phyloP scores from a whole-genome alignment of 2,888 invertebrate genomes.

The Ectemnius cavifrons region DNA sequence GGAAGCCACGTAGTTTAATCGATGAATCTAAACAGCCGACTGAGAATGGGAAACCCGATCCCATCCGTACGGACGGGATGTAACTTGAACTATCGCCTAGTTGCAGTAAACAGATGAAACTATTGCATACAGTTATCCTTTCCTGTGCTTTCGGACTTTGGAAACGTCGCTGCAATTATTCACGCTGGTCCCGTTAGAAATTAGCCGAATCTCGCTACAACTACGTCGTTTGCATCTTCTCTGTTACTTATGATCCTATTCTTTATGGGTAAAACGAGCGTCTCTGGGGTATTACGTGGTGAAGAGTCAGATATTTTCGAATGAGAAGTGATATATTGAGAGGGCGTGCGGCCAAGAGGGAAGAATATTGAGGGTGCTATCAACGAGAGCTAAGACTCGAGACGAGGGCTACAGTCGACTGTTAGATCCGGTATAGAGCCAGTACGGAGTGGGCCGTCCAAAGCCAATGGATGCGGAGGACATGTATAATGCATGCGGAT shows the following conservation, averaged over 20 bases:
- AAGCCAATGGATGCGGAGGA: conserved; percentile 44
- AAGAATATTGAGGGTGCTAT: conserved; percentile 42
- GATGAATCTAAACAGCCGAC: conserved; percentile 48
- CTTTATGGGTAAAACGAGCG: too few relatives aligned
- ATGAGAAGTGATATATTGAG: conserved; percentile 9
- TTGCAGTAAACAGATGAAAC: neutral
- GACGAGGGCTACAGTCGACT: conserved; percentile 24
- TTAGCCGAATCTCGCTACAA: neutral
- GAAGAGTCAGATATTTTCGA: conserved; percentile 17
- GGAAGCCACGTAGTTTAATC: conserved; percentile 36
- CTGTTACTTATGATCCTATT: neutral
- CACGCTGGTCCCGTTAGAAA: neutral
- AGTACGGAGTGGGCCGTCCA: conserved; percentile 46
- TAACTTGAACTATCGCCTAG: neutral
- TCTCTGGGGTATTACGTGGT: too few relatives aligned
- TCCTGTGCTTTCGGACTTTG: neutral
- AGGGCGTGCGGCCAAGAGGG: conserved; percentile 12
- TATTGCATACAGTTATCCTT: neutral
- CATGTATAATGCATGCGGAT: conserved; percentile 66
- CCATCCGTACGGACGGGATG: conserved; percentile 12
- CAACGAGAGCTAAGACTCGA: conserved; percentile 19
- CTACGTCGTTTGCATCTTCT: neutral
- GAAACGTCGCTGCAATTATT: neutral
- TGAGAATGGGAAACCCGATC: conserved; percentile 23
- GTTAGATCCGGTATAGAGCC: conserved; percentile 25